These are phyloP conservation scores for Trachymyrmex septentrionalis DNA, from an alignment of 1,140 invertebrate genomes.

Conservation along the genomic window DNA sequence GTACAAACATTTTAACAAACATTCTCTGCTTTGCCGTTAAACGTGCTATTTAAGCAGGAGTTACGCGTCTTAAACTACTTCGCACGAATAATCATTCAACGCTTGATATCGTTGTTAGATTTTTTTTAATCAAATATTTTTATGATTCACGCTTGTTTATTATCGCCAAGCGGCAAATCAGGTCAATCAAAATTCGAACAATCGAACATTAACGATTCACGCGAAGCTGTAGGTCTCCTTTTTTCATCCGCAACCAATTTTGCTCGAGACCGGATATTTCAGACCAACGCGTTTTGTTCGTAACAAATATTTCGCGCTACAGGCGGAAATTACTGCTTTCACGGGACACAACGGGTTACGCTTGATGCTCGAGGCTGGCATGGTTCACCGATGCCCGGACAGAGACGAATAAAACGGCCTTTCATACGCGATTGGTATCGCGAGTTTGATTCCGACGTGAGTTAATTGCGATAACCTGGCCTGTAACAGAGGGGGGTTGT, in stretches of 20 bases:
- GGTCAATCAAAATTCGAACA: conserved; percentile 20
- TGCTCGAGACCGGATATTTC: conserved; percentile 38
- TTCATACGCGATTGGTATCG: conserved; percentile 71
- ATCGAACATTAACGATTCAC: conserved; percentile 39
- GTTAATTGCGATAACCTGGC: conserved; percentile 79
- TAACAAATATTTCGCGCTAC: conserved; percentile 55
- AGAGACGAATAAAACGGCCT: conserved; percentile 50
- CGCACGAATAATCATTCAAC: conserved; percentile 15
- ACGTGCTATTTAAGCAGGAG: conserved; percentile 54
- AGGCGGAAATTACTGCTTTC: conserved; percentile 48
- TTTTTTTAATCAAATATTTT: background rate
- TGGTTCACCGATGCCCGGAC: background rate
- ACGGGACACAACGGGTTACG: conserved; percentile 25
- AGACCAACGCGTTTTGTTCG: conserved; percentile 21
- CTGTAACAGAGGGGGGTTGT: conserved; percentile 32
- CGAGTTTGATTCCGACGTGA: conserved; percentile 68
- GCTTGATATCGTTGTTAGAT: background rate
- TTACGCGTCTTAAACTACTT: conserved; percentile 30
- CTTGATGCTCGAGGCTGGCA: background rate
- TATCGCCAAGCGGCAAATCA: background rate
- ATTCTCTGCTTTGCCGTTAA: conserved; percentile 42
- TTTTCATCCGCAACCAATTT: conserved; percentile 17
- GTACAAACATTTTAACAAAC: conserved; percentile 62
- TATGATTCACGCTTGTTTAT: background rate
- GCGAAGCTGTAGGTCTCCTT: background rate